Evolutionary conservation across 30 jellyfish, hydroid and myxozoan genomes (phyloP), one percentile per base, ranked within the genome.

Genomic region (Aurelia aurita complex sp. Pacific): DNA sequence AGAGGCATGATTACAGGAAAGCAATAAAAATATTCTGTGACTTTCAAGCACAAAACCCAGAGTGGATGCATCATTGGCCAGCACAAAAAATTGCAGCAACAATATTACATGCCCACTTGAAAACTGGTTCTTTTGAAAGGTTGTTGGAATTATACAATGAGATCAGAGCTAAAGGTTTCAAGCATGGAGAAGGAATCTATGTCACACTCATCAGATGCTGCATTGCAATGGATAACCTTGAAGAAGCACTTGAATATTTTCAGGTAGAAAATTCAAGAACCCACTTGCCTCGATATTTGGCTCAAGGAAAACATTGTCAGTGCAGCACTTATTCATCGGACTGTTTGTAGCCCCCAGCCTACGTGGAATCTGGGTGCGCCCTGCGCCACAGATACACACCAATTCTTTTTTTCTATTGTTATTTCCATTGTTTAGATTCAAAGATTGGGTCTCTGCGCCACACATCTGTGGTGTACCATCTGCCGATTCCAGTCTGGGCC

Each of bases 41-140:
- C 17, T 84, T 40, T 53, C 93, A 73, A 18, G 35, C n/a, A 17
- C 67, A 66, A 36, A 84, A 74, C 5, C 93, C 93, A 5, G 87
- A 64, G 18, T 84, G 93, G 93, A 50, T n/a, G 34, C 65, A 63
- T 10, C 68, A 73, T n/a, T 84, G 93, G 93, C 93, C 93, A 3
- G 87, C 93, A 18, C 93, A 84, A 36, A 84, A 50, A 67, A 84
- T 84, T 1, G 83, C 93, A 38, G 93, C 93, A 19, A 17, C 77
- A 2, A 35, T 74, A 11, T 55, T 84, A 2, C 77, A 84, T 51
- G 34, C 66, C 38, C 35, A 73, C 54, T 63, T 60, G 14, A 77
- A 73, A 62, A 64, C 93, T 18, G 93, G 87, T 6, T 11, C 35
- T 11, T 51, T 14, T 60, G 73, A 36, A 11, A 16, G n/a, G 2